These are phyloP conservation scores for Siniperca knerii DNA, from an alignment of 2,113 vertebrate species.

Conservation along the genomic window DNA sequence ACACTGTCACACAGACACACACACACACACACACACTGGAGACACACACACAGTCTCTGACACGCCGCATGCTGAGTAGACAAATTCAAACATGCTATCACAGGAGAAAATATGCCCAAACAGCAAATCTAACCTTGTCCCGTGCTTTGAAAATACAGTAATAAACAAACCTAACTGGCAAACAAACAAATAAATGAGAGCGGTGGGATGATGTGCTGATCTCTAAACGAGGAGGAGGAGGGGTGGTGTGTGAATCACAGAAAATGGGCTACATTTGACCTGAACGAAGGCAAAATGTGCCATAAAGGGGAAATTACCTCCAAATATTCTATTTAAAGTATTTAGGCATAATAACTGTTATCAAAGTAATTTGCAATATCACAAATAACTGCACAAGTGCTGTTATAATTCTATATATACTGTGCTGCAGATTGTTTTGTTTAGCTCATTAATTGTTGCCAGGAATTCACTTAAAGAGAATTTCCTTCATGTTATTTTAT, in stretches of 20 bases:
- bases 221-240: neutral
- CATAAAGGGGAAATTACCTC: slow-evolving; percentile 35
- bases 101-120: slow-evolving; percentile 84
- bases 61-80: slow-evolving; percentile 84
- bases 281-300: slow-evolving; percentile 30
- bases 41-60: slow-evolving; percentile 67
- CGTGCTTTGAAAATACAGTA: slow-evolving; percentile 75
- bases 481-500: slow-evolving; percentile 38
- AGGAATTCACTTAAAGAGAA: slow-evolving; percentile 31
- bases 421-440: slow-evolving; percentile 10
- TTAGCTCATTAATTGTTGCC: slow-evolving; percentile 17
- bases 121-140: slow-evolving; percentile 80
- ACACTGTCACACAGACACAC: slow-evolving; percentile 64
- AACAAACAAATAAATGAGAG: slow-evolving; percentile 79
- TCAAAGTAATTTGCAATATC: slow-evolving; percentile 8
- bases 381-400: neutral
- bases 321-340: slow-evolving; percentile 2
- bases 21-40: slow-evolving; percentile 52
- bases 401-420: neutral
- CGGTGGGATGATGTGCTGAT: slow-evolving; percentile 69
- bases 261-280: slow-evolving; percentile 19
- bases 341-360: slow-evolving; percentile 22
- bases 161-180: slow-evolving; percentile 78
- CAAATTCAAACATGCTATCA: slow-evolving; percentile 86
- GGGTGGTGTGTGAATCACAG: neutral